Evolutionary conservation across 2,888 invertebrate species (phyloP).

Genomic region (Saturnia pavonia): DNA sequence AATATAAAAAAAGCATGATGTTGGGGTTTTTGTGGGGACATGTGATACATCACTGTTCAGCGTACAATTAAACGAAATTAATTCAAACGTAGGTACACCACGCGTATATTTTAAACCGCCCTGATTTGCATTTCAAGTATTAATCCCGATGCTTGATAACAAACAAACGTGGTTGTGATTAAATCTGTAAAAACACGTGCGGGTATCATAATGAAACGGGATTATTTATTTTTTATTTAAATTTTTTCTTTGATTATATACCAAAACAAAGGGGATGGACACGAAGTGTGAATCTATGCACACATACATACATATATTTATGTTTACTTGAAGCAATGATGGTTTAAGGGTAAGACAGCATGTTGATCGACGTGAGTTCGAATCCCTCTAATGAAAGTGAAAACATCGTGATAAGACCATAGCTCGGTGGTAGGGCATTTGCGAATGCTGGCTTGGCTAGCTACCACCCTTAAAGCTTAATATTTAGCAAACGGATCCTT

Average conservation of each 20-base stretch:
- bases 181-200: constrained; percentile 22
- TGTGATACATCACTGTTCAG: background rate
- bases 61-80: constrained; percentile 38
- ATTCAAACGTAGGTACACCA: constrained; percentile 36
- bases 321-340: too few species aligned
- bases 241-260: background rate
- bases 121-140: constrained; percentile 48
- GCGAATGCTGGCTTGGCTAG: too few species aligned
- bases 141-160: constrained; percentile 35
- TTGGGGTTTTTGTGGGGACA: background rate
- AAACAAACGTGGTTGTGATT: constrained; percentile 34
- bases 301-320: background rate
- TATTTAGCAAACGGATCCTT: too few species aligned
- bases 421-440: too few species aligned
- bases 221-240: background rate
- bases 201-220: background rate
- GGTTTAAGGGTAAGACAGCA: too few species aligned
- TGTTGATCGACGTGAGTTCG: too few species aligned
- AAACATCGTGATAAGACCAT: too few species aligned
- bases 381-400: too few species aligned
- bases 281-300: background rate
- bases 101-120: constrained; percentile 33
- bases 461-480: too few species aligned
- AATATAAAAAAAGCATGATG: background rate
- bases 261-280: background rate